Conservation (phyloP, 2,888 invertebrate genomes). For the Ennomos quercinarius region DNA sequence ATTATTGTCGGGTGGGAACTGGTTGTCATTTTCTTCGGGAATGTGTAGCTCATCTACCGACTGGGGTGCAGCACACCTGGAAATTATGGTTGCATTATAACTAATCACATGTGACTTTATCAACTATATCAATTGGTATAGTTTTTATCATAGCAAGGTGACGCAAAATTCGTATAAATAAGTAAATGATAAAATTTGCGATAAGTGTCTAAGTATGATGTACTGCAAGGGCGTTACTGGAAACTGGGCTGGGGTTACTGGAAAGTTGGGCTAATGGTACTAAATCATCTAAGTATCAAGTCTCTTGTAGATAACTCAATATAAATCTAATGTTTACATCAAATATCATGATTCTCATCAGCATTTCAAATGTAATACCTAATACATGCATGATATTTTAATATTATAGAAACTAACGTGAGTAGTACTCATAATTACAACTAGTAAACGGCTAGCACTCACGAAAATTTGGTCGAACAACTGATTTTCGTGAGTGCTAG, state of each 20-base stretch:
- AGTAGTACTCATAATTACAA: too few relatives aligned
- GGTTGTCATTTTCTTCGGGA: slow-evolving; percentile 72
- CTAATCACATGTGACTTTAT: slow-evolving; percentile 63
- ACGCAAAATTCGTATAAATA: slow-evolving; percentile 69
- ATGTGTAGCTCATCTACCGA: slow-evolving; percentile 67
- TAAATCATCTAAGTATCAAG: too few relatives aligned
- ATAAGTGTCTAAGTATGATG: slow-evolving; percentile 55
- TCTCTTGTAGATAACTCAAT: too few relatives aligned
- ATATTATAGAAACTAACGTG: too few relatives aligned
- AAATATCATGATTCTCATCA: too few relatives aligned
- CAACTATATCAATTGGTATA: slow-evolving; percentile 49
- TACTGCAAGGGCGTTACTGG: slow-evolving; percentile 67
- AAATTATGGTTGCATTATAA: slow-evolving; percentile 25
- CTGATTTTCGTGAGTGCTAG: too few relatives aligned
- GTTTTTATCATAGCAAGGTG: slow-evolving; percentile 69
- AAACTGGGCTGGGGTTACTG: too few relatives aligned
- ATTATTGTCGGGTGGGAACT: slow-evolving; percentile 70
- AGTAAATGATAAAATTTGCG: slow-evolving; percentile 73
- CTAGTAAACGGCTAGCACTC: too few relatives aligned
- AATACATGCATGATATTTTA: too few relatives aligned
- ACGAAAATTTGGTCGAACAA: too few relatives aligned
- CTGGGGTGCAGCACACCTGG: slow-evolving; percentile 56
- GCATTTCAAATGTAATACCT: too few relatives aligned
- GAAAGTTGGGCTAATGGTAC: slow-evolving; percentile 36
- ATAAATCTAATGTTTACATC: too few relatives aligned